Evolutionary conservation across 2,888 invertebrate species (phyloP).

Genomic region (Cyclophora punctaria): DNA sequence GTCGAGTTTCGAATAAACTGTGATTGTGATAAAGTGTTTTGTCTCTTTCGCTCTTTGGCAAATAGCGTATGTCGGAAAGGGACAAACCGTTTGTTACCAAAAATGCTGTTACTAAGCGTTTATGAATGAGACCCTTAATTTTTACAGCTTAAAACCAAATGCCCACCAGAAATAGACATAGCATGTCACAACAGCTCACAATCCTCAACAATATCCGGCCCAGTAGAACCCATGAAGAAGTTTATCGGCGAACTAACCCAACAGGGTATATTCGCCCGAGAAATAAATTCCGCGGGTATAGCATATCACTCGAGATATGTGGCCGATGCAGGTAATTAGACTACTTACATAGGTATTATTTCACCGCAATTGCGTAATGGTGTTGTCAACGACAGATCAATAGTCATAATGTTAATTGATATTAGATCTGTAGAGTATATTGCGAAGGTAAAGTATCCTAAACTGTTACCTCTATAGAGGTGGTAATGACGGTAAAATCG

Average conservation of each 20-base stretch:
- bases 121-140: too few species aligned
- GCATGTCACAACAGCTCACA: conserved; percentile 85
- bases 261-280: conserved; percentile 19
- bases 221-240: conserved; percentile 67
- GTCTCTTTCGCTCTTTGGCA: too few species aligned
- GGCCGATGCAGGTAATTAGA: conserved; percentile 62
- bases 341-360: neutral
- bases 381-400: neutral
- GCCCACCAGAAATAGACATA: conserved; percentile 77
- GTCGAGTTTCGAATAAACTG: too few species aligned
- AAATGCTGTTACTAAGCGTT: too few species aligned
- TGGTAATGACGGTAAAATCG: too few species aligned
- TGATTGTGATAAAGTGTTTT: too few species aligned
- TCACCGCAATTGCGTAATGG: neutral
- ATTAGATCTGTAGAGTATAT: neutral
- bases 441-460: neutral
- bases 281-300: conserved; percentile 80
- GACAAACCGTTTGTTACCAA: too few species aligned
- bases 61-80: too few species aligned
- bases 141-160: conserved; percentile 3
- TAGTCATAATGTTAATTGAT: neutral
- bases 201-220: conserved; percentile 83
- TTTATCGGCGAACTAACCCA: conserved; percentile 48
- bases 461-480: too few species aligned
- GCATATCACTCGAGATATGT: conserved; percentile 92